A percentile compares a stretch with the other conserved stretches of the same genome.
phyloP scores from a whole-genome alignment of 2,888 invertebrate species.

The Ophraella communa region DNA sequence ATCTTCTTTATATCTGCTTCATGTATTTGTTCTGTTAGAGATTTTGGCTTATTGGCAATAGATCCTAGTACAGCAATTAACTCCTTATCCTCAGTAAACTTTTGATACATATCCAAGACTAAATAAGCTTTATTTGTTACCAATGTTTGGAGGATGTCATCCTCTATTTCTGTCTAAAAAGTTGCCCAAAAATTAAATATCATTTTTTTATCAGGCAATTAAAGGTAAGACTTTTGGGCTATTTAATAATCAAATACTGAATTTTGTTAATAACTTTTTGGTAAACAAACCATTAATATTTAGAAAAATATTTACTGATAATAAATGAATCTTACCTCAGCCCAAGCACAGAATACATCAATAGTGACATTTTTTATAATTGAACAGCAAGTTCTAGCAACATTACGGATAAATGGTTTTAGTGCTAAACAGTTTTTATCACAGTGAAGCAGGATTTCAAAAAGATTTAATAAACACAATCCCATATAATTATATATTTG shows the following conservation, averaged over 20 bases:
- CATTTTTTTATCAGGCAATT: too few relatives aligned
- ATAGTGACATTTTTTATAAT: conserved; percentile 51
- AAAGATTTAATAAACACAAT: conserved; percentile 46
- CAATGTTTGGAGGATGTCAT: conserved; percentile 49
- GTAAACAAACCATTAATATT: background rate
- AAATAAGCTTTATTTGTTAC: conserved; percentile 51
- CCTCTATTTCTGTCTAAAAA: conserved; percentile 47
- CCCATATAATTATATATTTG: conserved; percentile 52
- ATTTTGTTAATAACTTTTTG: background rate
- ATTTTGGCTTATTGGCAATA: conserved; percentile 54
- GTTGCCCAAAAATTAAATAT: background rate
- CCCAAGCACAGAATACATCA: conserved; percentile 54
- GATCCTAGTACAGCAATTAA: conserved; percentile 48
- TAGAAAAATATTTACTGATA: too few relatives aligned
- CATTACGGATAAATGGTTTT: conserved; percentile 42
- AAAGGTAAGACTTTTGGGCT: too few relatives aligned
- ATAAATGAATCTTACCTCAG: conserved; percentile 54
- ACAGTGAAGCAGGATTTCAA: conserved; percentile 46
- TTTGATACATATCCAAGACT: conserved; percentile 50
- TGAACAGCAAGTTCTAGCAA: conserved; percentile 43
- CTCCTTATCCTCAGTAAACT: conserved; percentile 48
- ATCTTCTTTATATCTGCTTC: conserved; percentile 49
- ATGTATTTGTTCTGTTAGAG: conserved; percentile 50
- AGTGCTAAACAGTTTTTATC: conserved; percentile 38
- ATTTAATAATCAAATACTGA: too few relatives aligned